These are phyloP conservation scores for Sebastes oblongus DNA, from an alignment of 2,797 vertebrate genomes.

Conservation along the genomic window DNA sequence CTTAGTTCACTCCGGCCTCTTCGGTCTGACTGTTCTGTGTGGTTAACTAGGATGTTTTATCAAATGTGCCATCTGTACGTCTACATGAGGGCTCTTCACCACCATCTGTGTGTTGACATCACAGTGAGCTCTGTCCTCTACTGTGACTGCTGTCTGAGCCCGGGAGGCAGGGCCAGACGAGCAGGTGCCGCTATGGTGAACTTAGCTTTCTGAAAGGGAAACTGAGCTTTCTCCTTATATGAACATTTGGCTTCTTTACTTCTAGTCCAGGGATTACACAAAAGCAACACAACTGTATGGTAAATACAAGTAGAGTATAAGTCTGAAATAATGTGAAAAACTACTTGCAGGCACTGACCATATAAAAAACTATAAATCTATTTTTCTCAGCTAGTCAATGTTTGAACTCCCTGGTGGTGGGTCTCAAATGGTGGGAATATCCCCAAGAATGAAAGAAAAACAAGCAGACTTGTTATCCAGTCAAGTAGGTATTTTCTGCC, in stretches of 20 bases:
- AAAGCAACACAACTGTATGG: neutral
- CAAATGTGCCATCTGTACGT: conserved; percentile 65
- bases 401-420: neutral
- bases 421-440: conserved; percentile 37
- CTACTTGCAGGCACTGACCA: neutral
- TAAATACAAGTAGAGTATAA: neutral
- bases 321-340: conserved; percentile 1
- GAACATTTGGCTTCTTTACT: conserved; percentile 24
- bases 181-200: conserved; percentile 22
- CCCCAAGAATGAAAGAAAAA: conserved; percentile 26
- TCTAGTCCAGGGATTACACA: neutral
- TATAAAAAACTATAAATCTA: neutral
- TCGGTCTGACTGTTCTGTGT: neutral
- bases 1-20: conserved; percentile 3
- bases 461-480: conserved; percentile 22
- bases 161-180: conserved; percentile 28
- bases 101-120: conserved; percentile 70
- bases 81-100: conserved; percentile 41
- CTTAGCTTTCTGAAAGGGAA: neutral
- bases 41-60: conserved; percentile 25
- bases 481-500: conserved; percentile 32
- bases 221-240: neutral
- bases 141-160: conserved; percentile 38
- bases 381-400: neutral
- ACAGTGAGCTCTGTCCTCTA: conserved; percentile 48